These are phyloP conservation scores for Cariama cristata DNA, from an alignment of 2,113 vertebrate genomes.

Conservation along the genomic window DNA sequence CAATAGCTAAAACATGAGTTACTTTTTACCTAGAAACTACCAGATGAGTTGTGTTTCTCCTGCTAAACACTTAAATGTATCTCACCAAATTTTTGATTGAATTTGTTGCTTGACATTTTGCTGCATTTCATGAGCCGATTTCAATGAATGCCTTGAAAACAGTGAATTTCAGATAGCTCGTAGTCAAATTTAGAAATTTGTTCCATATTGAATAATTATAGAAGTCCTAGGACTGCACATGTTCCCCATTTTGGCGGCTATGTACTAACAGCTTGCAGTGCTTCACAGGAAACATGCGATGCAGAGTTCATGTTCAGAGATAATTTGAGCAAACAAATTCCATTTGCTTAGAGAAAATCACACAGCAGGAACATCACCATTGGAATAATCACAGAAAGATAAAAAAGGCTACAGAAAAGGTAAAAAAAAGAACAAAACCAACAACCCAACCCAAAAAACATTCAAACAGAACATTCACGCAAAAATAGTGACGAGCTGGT, in stretches of 20 bases:
- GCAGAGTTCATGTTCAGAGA: not conserved
- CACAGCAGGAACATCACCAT: not conserved
- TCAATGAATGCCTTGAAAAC: not conserved
- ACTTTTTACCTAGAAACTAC: not conserved
- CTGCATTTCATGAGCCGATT: not conserved
- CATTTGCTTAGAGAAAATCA: not conserved
- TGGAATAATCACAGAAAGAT: not conserved
- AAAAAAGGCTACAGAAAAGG: not conserved
- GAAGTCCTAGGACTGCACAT: not conserved
- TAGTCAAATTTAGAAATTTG: not conserved
- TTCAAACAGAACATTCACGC: not conserved
- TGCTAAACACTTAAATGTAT: accelerated
- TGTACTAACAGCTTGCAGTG: not conserved
- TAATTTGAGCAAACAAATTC: not conserved
- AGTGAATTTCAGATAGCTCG: not conserved
- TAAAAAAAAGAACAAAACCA: not conserved
- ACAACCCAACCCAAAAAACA: not conserved
- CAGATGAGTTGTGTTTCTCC: not conserved
- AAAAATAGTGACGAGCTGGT: not conserved
- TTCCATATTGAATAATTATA: not conserved
- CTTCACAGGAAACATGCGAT: accelerated
- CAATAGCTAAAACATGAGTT: not conserved
- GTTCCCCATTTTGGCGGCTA: not conserved
- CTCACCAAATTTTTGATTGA: not conserved
- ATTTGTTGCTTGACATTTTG: not conserved